Percentiles rank a stretch among this genome's conserved stretches.
phyloP scores from a whole-genome alignment of 2,797 vertebrate species.

The Buceros bicornis region DNA sequence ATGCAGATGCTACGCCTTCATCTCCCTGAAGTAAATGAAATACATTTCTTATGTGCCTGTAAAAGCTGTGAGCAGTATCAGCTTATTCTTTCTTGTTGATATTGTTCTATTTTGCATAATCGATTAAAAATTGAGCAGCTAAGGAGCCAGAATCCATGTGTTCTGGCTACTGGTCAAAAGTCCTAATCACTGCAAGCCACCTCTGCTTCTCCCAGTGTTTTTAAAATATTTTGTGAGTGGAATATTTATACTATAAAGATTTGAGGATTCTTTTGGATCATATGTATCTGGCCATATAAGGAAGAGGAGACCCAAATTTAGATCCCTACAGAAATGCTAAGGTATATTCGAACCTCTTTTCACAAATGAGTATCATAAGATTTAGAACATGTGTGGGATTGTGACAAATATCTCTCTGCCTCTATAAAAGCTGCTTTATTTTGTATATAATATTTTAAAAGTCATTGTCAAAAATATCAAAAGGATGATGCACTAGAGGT shows the following conservation, averaged over 20 bases:
- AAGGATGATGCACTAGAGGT: background rate
- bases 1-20: background rate
- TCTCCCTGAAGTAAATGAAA: background rate
- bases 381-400: background rate
- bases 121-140: background rate
- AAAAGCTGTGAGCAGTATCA: background rate
- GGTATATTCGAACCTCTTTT: background rate
- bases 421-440: background rate
- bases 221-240: background rate
- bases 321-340: background rate
- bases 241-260: background rate
- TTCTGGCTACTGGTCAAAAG: background rate
- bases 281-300: background rate
- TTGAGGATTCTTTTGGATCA: background rate
- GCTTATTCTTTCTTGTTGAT: background rate
- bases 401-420: background rate
- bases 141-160: background rate
- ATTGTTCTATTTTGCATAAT: background rate
- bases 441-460: background rate
- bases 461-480: background rate
- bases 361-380: background rate
- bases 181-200: background rate
- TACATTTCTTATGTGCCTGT: background rate
- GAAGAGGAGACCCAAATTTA: background rate
- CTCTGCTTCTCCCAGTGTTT: background rate